These are phyloP conservation scores for Nomada goodeniana DNA, from an alignment of 2,888 invertebrate species.

Conservation along the genomic window DNA sequence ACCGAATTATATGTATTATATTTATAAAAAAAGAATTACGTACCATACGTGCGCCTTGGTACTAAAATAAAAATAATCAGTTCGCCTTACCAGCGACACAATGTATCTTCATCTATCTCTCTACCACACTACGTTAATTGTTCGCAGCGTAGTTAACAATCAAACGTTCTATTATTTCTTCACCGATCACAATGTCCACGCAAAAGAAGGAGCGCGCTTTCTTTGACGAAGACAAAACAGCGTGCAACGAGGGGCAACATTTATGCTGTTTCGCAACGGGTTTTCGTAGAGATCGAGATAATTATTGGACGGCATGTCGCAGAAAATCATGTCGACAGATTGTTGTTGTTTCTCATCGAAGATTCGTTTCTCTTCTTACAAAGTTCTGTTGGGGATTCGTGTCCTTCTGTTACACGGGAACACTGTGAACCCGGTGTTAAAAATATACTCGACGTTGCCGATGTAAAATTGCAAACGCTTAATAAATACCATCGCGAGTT, in stretches of 20 bases:
- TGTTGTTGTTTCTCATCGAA: slow-evolving; percentile 14
- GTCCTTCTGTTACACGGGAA: neutral
- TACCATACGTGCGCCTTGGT: neutral
- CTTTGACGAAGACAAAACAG: slow-evolving; percentile 1
- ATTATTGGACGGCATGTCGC: slow-evolving; percentile 58
- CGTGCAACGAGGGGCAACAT: slow-evolving; percentile 7
- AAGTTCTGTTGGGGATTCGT: neutral
- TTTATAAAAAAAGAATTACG: too few species aligned
- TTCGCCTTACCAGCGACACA: too few species aligned
- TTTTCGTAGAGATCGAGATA: slow-evolving; percentile 22
- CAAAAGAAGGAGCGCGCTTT: neutral
- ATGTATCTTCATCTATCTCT: too few species aligned
- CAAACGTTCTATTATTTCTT: slow-evolving; percentile 8
- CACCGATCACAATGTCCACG: slow-evolving; percentile 23
- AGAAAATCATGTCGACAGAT: slow-evolving; percentile 40
- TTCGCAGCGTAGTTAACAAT: slow-evolving; percentile 12
- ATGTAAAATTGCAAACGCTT: slow-evolving; percentile 15
- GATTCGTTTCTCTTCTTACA: slow-evolving; percentile 5
- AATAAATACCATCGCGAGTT: slow-evolving; percentile 23
- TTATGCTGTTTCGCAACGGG: slow-evolving; percentile 43
- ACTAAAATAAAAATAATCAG: too few species aligned
- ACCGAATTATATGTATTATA: too few species aligned
- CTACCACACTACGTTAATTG: neutral
- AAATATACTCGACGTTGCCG: slow-evolving; percentile 20
- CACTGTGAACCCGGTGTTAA: slow-evolving; percentile 1